Conservation (phyloP, 2,888 invertebrate genomes). For the Fragum whitleyi region DNA sequence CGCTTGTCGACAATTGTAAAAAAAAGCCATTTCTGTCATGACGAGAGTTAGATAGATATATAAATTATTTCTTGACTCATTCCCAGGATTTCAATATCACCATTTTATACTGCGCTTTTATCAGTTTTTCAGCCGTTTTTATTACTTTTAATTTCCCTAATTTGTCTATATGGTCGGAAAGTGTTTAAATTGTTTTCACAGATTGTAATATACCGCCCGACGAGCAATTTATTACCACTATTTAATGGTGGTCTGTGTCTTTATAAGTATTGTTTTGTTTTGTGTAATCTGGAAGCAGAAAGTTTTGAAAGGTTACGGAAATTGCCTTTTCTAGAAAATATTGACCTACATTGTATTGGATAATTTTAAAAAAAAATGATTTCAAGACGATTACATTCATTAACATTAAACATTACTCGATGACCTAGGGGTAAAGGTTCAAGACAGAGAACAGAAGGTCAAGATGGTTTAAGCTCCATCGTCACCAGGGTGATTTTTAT, state of each 20-base stretch:
- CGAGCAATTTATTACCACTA: conserved; percentile 15
- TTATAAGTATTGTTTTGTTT: not conserved
- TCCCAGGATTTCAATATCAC: not conserved
- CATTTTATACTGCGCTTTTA: conserved; percentile 4
- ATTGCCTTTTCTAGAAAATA: no score
- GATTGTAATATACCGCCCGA: not conserved
- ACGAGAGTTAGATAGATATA: no score
- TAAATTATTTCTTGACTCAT: not conserved
- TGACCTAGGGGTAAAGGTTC: no score
- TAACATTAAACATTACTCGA: no score
- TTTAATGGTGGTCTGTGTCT: conserved; percentile 17
- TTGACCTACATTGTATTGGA: no score
- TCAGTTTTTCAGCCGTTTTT: conserved; percentile 10
- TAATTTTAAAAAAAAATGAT: no score
- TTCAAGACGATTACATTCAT: no score
- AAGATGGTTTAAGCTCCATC: no score
- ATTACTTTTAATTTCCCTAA: conserved; percentile 20
- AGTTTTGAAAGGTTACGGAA: not conserved
- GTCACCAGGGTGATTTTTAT: no score
- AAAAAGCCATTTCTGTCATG: no score
- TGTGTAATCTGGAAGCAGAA: not conserved
- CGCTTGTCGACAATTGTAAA: no score
- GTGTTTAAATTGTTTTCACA: conserved; percentile 17
- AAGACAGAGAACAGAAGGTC: no score
- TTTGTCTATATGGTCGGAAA: conserved; percentile 18